Evolutionary conservation across 1,140 invertebrate genomes (phyloP), one percentile per base, ranked within the genome.

Genomic region (Procambarus virginalis): DNA sequence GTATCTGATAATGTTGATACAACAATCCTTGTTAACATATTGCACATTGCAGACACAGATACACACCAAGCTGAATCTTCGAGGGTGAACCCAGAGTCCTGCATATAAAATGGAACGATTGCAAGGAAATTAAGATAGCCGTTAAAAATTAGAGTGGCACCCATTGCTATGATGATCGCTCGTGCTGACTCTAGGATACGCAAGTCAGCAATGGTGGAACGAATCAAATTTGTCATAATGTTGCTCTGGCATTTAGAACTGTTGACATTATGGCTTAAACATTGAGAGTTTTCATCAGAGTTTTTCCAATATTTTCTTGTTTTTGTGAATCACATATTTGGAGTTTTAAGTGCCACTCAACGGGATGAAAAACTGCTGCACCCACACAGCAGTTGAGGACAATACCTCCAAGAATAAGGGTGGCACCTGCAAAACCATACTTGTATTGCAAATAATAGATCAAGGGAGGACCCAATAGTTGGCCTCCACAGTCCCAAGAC

Each of bases 401-500:
- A 46, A 86, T 8, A 12, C 75, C 84, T 8, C 84, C 84, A 45
- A 86, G 84, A 12, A 86, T 86, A 22, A 86, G 84, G 1, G 22
- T 77, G 75, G 84, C 51, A 6, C 84, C 84, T 6, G 49, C 9
- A 75, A 78, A 86, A 9, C 48, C 12, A 22, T 86, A 86, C 20
- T 78, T 49, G 51, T 9, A 48, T 46, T 77, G 84, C 9, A 86
- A 73, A 64, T 49, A 17, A 10, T 78, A 48, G 22, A 86, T 64
- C 48, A 86, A 22, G 2, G 75, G 84, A 22, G 84, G 34, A 2
- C 84, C 84, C 4, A 86, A 34, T 20, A 86, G 58, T 49, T 86
- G 84, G 10, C 84, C 84, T 5, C 84, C 84, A 17, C 84, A 77
- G 84, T 86, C 75, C 75, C 84, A 78, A 8, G 45, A 12, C 84